phyloP scores from a whole-genome alignment of 2,113 vertebrate genomes.

The Cisticola juncidis region DNA sequence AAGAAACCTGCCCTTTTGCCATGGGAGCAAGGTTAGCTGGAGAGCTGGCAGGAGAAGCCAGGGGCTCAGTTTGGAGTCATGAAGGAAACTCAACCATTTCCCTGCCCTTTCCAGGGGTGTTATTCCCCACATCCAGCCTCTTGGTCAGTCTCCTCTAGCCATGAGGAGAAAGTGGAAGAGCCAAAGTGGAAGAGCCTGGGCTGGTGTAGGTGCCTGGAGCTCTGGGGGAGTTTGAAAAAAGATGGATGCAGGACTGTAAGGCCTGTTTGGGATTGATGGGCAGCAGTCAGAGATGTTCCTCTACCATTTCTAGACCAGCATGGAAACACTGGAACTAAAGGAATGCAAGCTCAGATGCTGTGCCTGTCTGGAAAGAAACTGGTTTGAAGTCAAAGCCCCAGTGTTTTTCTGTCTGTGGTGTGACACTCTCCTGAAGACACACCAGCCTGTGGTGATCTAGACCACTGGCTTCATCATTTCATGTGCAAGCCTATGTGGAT shows the following conservation, averaged over 20 bases:
- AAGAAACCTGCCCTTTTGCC: not conserved
- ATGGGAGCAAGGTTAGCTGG: not conserved
- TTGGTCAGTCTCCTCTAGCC: not conserved
- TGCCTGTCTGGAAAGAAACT: not conserved
- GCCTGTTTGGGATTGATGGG: not conserved
- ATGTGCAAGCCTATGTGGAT: not conserved
- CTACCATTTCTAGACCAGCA: not conserved
- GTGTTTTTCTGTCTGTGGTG: not conserved
- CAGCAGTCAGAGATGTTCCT: not conserved
- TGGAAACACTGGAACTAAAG: not conserved
- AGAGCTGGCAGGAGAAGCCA: not conserved
- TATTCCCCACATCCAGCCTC: not conserved
- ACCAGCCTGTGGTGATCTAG: not conserved
- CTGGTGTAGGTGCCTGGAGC: not conserved
- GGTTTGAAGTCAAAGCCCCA: not conserved
- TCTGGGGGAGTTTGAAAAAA: not conserved
- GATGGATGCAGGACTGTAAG: not conserved
- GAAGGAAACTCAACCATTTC: not conserved
- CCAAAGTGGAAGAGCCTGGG: not conserved
- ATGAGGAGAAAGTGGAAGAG: not conserved
- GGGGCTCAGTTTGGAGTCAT: not conserved
- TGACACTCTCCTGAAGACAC: not conserved
- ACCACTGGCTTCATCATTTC: not conserved
- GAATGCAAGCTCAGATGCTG: rapidly evolving
- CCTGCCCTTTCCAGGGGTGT: not conserved